Base-by-base conservation (phyloP, 2,888 invertebrate species). In the Dicycla oo region DNA sequence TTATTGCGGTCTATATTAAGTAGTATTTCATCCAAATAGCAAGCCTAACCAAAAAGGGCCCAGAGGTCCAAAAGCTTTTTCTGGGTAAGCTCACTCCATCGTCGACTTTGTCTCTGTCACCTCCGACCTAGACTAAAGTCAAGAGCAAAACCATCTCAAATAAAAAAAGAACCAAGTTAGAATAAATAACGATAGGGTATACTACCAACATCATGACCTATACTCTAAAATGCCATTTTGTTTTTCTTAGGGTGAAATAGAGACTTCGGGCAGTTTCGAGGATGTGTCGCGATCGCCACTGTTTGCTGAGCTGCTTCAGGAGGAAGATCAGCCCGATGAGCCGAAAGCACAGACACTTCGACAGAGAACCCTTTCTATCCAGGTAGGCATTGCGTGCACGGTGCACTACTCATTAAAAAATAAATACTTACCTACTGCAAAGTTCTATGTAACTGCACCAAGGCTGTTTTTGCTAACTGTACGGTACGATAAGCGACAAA, bases 241-340 rank as follows among this genome's bases (percentile, higher is more conserved):
- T 65, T 54, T 65, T 3, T 43, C 47, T 53, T 20, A 97, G 97
- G 97, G 97, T 8, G 96, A 96, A 92, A 94, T 97, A 60, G 97
- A 97, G 84, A 96, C 94, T 64, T 93, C 96, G 82, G 97, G 97
- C 4, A 94, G 90, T 0, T 97, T 96, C 82, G 91, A 94, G 0
- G 96, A 96, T 62, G 96, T 97, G 51, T 96, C 96, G n/a, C 93
- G 94, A 51, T 95, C 96, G 18, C 95, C 96, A 2, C 86, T 95
- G 26, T 96, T 96, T 78, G 93, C 94, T 13, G 95, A 96, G 70
- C 89, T 96, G 40, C 86, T 97, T 38, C 91, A 96, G 72, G 94
- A 96, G 64, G 94, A 95, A 64, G 93, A 94, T 13, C 87, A 92
- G 73, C 86, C 91, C 1, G 82, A 88, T 3, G 91, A 91, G 34